A percentile compares a stretch with the other conserved stretches of the same genome.
Evolutionary conservation across 2,888 invertebrate genomes (phyloP).

Genomic region (Melolontha melolontha): DNA sequence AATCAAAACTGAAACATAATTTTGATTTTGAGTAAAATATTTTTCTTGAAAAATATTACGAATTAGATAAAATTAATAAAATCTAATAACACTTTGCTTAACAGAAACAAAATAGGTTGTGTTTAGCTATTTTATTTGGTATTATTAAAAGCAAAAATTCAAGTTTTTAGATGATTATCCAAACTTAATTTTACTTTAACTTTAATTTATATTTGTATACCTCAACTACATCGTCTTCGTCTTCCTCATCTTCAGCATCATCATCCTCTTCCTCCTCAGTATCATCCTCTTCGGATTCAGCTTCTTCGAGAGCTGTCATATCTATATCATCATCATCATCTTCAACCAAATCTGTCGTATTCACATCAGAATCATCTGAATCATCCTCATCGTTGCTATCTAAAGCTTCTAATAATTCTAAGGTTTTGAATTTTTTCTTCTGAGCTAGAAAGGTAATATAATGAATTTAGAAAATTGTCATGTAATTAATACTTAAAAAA

Average conservation of each 20-base stretch:
- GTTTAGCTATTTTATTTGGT: no score
- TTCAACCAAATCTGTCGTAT: slow-evolving; percentile 55
- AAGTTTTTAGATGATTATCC: no score
- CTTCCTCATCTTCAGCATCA: slow-evolving; percentile 58
- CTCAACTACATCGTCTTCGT: slow-evolving; percentile 66
- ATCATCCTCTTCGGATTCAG: slow-evolving; percentile 59
- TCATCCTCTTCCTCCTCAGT: slow-evolving; percentile 50
- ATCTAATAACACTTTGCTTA: no score
- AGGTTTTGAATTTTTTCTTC: slow-evolving; percentile 58
- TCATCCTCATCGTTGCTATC: slow-evolving; percentile 56
- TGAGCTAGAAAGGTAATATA: slow-evolving; percentile 52
- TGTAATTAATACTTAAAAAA: no score
- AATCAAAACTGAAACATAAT: no score
- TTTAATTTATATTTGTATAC: slow-evolving; percentile 58
- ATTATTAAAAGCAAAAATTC: no score
- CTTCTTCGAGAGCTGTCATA: slow-evolving; percentile 60
- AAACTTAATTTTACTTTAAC: no score
- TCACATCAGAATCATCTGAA: slow-evolving; percentile 57
- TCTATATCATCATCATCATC: slow-evolving; percentile 56
- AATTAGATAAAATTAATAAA: no score
- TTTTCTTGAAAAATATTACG: no score
- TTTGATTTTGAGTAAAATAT: no score
- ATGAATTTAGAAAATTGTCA: no score
- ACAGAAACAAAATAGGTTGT: no score
- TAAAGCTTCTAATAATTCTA: slow-evolving; percentile 52